These are phyloP conservation scores for Invenusta paracnida DNA, from an alignment of 2,888 invertebrate species.

Conservation along the genomic window DNA sequence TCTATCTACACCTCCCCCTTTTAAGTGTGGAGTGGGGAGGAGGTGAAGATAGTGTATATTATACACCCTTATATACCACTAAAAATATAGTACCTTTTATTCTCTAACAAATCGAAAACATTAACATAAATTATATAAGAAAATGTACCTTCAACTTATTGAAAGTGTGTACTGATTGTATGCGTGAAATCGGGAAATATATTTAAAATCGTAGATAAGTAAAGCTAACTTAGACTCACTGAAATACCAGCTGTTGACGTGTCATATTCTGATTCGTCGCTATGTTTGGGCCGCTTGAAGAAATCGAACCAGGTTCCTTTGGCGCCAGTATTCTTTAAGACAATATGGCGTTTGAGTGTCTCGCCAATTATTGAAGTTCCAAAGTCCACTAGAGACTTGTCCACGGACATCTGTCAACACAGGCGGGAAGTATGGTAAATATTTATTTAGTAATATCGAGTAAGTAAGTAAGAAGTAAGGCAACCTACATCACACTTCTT, in stretches of 20 bases:
- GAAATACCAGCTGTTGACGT: background rate
- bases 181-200: too few species aligned
- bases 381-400: conserved; percentile 54
- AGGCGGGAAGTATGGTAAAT: background rate
- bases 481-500: conserved; percentile 60
- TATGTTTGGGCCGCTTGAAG: background rate
- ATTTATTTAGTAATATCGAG: background rate
- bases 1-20: too few species aligned
- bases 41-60: too few species aligned
- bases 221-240: background rate
- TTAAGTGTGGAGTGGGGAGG: too few species aligned
- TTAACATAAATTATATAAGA: too few species aligned
- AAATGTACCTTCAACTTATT: too few species aligned
- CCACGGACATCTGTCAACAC: conserved; percentile 53
- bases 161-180: too few species aligned
- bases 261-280: background rate
- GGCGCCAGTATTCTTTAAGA: conserved; percentile 58
- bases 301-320: conserved; percentile 50
- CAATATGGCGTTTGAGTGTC: conserved; percentile 53
- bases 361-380: conserved; percentile 60
- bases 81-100: too few species aligned
- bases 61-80: too few species aligned
- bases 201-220: too few species aligned
- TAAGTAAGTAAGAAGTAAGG: too few species aligned
- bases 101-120: too few species aligned